Conservation (phyloP, 2,888 invertebrate species). For the Lycia hirtaria region DNA sequence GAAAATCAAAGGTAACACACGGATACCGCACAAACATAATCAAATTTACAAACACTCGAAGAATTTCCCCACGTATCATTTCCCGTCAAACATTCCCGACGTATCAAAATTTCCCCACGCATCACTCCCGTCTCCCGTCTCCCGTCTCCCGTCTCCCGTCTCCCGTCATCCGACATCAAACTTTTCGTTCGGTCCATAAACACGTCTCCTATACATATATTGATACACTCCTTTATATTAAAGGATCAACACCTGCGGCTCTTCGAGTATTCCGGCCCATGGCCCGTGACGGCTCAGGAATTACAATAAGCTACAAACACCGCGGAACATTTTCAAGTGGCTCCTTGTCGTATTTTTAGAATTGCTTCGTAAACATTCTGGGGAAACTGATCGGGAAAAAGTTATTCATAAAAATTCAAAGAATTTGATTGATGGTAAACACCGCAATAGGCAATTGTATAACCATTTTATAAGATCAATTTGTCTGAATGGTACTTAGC, state of each 20-base stretch:
- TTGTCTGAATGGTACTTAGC: no score
- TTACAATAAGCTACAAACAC: slow-evolving; percentile 35
- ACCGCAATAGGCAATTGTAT: no score
- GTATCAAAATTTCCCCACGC: slow-evolving; percentile 10
- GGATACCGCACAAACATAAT: slow-evolving; percentile 2
- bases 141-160: slow-evolving; percentile 11
- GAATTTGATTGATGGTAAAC: no score
- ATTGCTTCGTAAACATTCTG: not conserved
- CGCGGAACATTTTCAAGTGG: slow-evolving; percentile 22
- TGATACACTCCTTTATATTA: slow-evolving; percentile 43
- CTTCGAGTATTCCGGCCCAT: slow-evolving; percentile 19
- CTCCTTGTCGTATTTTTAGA: slow-evolving; percentile 14
- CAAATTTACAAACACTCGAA: slow-evolving; percentile 14
- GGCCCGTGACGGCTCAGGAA: slow-evolving; percentile 27
- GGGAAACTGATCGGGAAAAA: not conserved
- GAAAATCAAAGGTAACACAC: not conserved
- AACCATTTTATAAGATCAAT: no score
- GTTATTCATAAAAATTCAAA: not conserved
- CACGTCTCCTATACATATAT: slow-evolving; percentile 37
- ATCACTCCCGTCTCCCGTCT: slow-evolving; percentile 12
- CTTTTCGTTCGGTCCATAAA: slow-evolving; percentile 29
- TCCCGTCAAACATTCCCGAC: slow-evolving; percentile 3
- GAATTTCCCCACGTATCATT: slow-evolving; percentile 8
- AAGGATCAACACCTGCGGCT: slow-evolving; percentile 43
- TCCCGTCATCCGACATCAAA: slow-evolving; percentile 20